These are phyloP conservation scores for Carpatolechia fugitivella DNA, from an alignment of 2,888 invertebrate species.

Conservation along the genomic window DNA sequence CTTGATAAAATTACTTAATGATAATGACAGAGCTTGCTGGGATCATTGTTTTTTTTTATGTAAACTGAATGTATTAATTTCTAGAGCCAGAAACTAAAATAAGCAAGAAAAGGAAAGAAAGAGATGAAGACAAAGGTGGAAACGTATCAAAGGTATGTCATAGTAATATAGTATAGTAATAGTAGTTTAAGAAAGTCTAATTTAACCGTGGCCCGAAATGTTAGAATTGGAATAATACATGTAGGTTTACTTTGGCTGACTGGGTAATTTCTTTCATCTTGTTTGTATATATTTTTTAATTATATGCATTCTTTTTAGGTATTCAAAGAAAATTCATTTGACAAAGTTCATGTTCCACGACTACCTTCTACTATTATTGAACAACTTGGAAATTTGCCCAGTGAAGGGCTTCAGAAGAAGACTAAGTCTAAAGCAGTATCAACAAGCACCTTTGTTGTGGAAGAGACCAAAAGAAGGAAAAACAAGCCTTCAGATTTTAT, in stretches of 20 bases:
- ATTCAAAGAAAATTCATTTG: constrained; percentile 46
- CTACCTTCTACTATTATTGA: constrained; percentile 52
- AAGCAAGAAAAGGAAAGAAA: constrained; percentile 55
- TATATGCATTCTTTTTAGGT: constrained; percentile 27
- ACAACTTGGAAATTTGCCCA: constrained; percentile 52
- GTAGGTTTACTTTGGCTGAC: too few relatives aligned
- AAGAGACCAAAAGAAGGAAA: constrained; percentile 46
- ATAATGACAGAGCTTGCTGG: too few relatives aligned
- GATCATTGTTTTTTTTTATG: too few relatives aligned
- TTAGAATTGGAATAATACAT: too few relatives aligned
- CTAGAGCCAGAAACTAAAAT: constrained; percentile 25
- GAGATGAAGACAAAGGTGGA: constrained; percentile 45
- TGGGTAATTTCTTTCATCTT: too few relatives aligned
- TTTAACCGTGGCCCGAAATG: too few relatives aligned
- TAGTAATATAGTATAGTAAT: too few relatives aligned
- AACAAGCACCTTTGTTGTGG: constrained; percentile 58
- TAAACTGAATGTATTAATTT: not conserved
- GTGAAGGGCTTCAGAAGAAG: constrained; percentile 20
- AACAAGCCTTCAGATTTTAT: constrained; percentile 65
- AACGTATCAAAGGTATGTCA: constrained; percentile 52
- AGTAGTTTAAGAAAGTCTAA: too few relatives aligned
- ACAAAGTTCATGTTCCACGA: constrained; percentile 51
- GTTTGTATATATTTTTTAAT: not conserved
- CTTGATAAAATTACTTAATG: too few relatives aligned
- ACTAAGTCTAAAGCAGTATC: constrained; percentile 45